Evolutionary conservation across 2,888 invertebrate species (phyloP).

Genomic region (Mesoligia furuncula): DNA sequence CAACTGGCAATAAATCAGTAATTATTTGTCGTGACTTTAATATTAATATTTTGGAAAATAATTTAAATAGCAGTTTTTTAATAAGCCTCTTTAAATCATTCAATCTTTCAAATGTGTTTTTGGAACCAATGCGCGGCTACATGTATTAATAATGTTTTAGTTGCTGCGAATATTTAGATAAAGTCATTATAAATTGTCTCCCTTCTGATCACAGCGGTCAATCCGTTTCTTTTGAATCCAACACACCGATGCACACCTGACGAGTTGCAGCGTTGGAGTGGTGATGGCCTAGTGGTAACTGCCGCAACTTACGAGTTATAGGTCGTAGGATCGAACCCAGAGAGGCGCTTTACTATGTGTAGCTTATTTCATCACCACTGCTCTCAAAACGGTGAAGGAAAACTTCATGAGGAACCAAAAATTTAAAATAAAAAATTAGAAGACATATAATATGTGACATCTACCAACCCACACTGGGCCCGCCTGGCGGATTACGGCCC

Average conservation of each 20-base stretch:
- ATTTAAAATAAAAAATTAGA: neutral
- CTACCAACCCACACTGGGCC: neutral
- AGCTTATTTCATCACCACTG: neutral
- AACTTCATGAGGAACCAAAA: neutral
- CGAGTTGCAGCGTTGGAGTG: neutral
- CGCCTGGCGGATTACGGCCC: neutral
- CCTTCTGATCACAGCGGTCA: neutral
- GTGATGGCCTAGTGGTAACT: neutral
- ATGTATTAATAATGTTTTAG: too few species aligned
- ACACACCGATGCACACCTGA: neutral
- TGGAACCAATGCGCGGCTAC: too few species aligned
- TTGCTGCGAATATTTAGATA: neutral
- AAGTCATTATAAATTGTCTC: neutral
- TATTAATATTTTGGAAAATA: too few species aligned
- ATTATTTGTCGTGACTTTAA: too few species aligned
- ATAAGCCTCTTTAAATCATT: too few species aligned
- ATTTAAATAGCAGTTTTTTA: too few species aligned
- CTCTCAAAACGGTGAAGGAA: neutral
- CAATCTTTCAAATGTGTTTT: too few species aligned
- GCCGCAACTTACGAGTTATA: neutral
- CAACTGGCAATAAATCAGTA: too few species aligned
- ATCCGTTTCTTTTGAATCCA: neutral
- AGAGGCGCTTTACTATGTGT: neutral
- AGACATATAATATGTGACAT: neutral
- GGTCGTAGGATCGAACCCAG: neutral